Evolutionary conservation across 2,113 vertebrate species (phyloP).

Genomic region (Paracanthobrama guichenoti): DNA sequence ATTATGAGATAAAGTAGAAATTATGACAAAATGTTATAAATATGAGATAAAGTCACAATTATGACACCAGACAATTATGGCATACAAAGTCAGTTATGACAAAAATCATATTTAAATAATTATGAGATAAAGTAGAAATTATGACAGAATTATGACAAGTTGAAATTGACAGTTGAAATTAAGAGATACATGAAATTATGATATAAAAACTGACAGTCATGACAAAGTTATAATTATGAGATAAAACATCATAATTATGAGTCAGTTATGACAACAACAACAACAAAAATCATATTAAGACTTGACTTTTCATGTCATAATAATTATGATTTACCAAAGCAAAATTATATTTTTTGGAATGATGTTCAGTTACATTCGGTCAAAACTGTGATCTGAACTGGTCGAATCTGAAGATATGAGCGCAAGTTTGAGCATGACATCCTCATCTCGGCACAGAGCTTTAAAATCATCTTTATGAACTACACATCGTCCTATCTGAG

Average conservation of each 20-base stretch:
- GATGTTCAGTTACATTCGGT: background rate
- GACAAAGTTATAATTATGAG: background rate
- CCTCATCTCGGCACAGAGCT: background rate
- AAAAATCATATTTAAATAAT: too few relatives aligned
- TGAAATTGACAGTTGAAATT: background rate
- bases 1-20: too few relatives aligned
- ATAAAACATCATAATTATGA: constrained; percentile 1
- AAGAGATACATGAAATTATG: background rate
- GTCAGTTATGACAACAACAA: too few relatives aligned
- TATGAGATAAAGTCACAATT: too few relatives aligned
- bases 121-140: too few relatives aligned
- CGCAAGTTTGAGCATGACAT: background rate
- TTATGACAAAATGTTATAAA: too few relatives aligned
- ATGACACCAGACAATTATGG: too few relatives aligned
- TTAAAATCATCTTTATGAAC: constrained; percentile 54
- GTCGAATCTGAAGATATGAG: background rate
- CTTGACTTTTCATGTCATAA: too few relatives aligned
- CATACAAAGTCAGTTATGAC: too few relatives aligned
- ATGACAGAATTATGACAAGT: background rate
- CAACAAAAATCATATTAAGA: too few relatives aligned
- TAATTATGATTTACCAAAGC: too few relatives aligned
- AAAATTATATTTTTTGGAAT: background rate
- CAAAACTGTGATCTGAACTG: too few relatives aligned
- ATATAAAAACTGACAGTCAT: background rate
- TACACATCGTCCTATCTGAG: constrained; percentile 62